A percentile compares a stretch with the other conserved stretches of the same genome.
Evolutionary conservation across 2,888 invertebrate genomes (phyloP).

Genomic region (Isoperla grammatica): DNA sequence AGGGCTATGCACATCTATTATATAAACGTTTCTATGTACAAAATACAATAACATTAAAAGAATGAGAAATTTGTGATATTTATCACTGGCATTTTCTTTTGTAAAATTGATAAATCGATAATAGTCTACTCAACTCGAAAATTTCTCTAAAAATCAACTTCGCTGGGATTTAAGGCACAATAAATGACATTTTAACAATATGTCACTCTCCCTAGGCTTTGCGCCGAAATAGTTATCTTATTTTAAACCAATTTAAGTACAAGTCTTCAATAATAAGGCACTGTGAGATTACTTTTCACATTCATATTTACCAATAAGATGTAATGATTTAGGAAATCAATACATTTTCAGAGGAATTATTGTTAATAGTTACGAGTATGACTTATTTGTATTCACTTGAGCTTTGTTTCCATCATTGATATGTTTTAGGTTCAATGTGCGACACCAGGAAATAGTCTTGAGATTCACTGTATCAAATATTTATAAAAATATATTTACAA

Average conservation of each 20-base stretch:
- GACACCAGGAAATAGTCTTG: not conserved
- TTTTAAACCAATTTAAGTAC: conserved; percentile 7
- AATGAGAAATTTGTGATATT: conserved; percentile 4
- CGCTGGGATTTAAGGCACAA: too few species aligned
- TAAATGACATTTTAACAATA: not conserved
- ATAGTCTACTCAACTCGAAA: not conserved
- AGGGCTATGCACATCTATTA: not conserved
- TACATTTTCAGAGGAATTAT: too few species aligned
- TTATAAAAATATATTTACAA: conserved; percentile 15
- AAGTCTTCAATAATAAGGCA: conserved; percentile 3
- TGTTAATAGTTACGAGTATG: too few species aligned
- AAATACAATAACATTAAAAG: conserved; percentile 14
- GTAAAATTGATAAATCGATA: not conserved
- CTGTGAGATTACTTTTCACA: not conserved
- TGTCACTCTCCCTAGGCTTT: not conserved
- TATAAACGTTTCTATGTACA: conserved; percentile 9
- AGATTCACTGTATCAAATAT: conserved; percentile 2
- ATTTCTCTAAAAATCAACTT: too few species aligned
- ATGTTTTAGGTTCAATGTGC: not conserved
- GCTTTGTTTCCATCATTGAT: too few species aligned
- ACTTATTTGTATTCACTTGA: too few species aligned
- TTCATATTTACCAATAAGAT: too few species aligned
- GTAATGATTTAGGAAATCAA: too few species aligned
- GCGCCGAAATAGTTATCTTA: too few species aligned
- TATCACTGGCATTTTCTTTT: not conserved